Evolutionary conservation across 2,888 invertebrate species (phyloP), one percentile per base, ranked within the genome.

Genomic region (Onchidella celtica): DNA sequence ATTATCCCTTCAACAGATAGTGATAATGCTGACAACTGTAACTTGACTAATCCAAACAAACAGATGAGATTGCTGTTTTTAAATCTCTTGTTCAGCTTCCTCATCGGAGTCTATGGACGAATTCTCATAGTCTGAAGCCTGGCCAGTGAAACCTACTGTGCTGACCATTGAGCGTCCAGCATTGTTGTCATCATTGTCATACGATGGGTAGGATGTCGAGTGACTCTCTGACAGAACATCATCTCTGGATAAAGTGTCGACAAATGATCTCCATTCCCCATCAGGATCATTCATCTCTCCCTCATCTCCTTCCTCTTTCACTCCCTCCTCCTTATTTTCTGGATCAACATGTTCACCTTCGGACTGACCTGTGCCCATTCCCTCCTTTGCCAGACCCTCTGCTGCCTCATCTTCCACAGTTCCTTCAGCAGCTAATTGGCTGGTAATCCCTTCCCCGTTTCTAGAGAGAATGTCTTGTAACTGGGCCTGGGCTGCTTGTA

Each of bases 141-240:
- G 66, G 21, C 47, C 80, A 21, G 66, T 74, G 32, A 74, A 38
- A 40, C 55, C 66, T 4, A 66, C 68, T 11, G 73, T 73, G 74
- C 74, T 80, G 3, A 59, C 34, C 27, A 68, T 59, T 32, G 81
- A 69, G 3, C 40, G 55, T 27, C 29, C 59, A 9, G 47, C 47
- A 38, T 76, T 32, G 34, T 66, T 66, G 27, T 75, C 63, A 32
- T 81, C 81, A 27, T 74, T 74, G 3, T 34, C 38, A 65, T 55
- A 57, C 29, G 80, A 80, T 21, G 80, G 80, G 34, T 80, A 80
- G 3, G 47, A 55, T 1, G 80, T 80, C 57, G 80, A 73, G 0
- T n/a, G 27, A n/a, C 27, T n/a, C 2, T 36, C n/a, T n/a, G 72
- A 72, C 14, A 2, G 17, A 47, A 11, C 24, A 29, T 57, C 65